phyloP scores from a whole-genome alignment of 2,113 vertebrate genomes.

The Hepsetus odoe region DNA sequence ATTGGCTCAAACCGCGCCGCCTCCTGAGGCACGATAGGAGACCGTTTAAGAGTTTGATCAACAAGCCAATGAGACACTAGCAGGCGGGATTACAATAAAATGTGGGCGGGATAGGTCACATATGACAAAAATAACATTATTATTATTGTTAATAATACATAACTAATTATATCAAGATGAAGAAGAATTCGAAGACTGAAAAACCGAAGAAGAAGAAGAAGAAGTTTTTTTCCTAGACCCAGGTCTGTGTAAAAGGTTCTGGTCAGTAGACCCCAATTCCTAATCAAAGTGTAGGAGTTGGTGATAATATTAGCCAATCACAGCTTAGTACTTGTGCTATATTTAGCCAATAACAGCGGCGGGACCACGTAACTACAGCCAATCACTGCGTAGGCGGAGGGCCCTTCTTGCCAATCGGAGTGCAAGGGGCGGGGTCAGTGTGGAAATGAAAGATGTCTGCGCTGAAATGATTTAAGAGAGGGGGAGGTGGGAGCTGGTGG shows the following conservation, averaged over 20 bases:
- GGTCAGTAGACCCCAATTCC: no score
- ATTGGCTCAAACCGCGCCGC: neutral
- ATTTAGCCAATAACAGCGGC: neutral
- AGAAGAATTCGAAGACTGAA: no score
- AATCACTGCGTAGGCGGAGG: neutral
- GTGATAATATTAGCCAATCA: no score
- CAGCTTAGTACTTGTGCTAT: neutral
- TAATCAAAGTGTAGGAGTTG: no score
- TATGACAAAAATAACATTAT: neutral
- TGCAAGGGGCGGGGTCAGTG: neutral
- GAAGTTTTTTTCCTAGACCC: no score
- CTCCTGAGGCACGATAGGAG: neutral
- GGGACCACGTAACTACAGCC: neutral
- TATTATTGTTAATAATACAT: neutral
- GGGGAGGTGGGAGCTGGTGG: neutral
- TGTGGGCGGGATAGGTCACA: no score
- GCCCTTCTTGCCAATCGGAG: neutral
- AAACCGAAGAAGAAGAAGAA: no score
- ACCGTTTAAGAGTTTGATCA: neutral
- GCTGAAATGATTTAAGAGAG: slow-evolving; percentile 5
- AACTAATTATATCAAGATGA: neutral
- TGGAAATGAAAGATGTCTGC: neutral
- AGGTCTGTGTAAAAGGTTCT: no score
- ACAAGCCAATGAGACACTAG: neutral
- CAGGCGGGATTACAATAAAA: neutral